A percentile compares a stretch with the other conserved stretches of the same genome.
Conservation (phyloP, 1,140 invertebrate genomes). For the Tetramorium parvispinum region DNA sequence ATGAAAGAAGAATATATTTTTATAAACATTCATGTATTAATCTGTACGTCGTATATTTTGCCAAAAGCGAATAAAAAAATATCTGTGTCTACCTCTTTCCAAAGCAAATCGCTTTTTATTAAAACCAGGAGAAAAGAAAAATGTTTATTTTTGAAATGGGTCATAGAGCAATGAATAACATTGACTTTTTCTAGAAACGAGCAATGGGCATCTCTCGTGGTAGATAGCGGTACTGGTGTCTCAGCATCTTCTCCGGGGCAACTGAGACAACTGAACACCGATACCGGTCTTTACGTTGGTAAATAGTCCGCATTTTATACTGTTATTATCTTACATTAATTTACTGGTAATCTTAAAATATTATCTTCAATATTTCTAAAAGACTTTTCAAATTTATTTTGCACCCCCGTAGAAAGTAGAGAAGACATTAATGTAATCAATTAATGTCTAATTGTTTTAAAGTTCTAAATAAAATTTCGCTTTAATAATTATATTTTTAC, state of each 20-base stretch:
- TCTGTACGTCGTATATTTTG: not conserved
- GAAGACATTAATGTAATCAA: not conserved
- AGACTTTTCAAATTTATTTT: not conserved
- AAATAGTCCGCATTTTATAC: conserved; percentile 70
- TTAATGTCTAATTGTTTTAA: not conserved
- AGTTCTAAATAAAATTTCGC: not conserved
- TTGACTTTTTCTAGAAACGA: conserved; percentile 89
- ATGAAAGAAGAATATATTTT: conserved; percentile 22
- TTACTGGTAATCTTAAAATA: not conserved
- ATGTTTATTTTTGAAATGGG: conserved; percentile 32
- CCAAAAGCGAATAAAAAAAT: conserved; percentile 17
- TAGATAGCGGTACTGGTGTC: conserved; percentile 93
- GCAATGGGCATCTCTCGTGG: conserved; percentile 93
- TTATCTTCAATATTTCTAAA: not conserved
- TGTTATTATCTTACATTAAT: not conserved
- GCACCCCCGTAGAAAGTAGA: not conserved
- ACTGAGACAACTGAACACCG: conserved; percentile 93
- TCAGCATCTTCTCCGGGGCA: conserved; percentile 93
- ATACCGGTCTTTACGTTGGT: conserved; percentile 95
- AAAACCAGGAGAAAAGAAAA: conserved; percentile 15
- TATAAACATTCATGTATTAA: conserved; percentile 40
- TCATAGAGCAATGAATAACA: conserved; percentile 22
- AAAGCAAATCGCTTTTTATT: conserved; percentile 18
- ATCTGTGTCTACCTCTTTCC: conserved; percentile 11
- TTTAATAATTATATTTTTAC: not conserved